Conservation (phyloP, 2,888 invertebrate species). For the Sesia bembeciformis region DNA sequence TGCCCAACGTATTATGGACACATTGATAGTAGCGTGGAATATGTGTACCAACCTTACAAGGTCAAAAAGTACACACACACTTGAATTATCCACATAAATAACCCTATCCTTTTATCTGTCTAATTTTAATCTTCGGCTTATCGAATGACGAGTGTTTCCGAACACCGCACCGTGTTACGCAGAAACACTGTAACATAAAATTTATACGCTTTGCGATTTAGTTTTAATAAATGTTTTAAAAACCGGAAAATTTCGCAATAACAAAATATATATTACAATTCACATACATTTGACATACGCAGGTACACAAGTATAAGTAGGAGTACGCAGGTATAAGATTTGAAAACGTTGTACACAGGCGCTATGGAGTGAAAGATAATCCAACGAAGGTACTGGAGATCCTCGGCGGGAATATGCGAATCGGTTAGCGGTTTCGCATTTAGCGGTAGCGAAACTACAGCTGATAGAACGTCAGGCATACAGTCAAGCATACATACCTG, state of each 20-base stretch:
- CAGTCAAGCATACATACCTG: constrained; percentile 1
- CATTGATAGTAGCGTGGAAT: not conserved
- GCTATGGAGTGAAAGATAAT: no score
- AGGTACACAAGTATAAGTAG: no score
- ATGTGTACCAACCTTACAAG: constrained; percentile 1
- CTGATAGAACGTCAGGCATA: constrained; percentile 4
- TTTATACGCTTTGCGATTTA: no score
- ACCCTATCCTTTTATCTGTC: not conserved
- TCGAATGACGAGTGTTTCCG: not conserved
- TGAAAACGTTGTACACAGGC: no score
- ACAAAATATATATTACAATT: no score
- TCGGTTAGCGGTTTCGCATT: not conserved
- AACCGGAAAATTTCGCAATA: no score
- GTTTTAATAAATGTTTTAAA: no score
- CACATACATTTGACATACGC: no score
- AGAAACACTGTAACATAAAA: no score
- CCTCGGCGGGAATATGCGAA: not conserved
- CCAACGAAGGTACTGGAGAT: no score
- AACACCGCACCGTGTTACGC: no score
- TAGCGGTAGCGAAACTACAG: constrained; percentile 2
- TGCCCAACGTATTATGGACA: not conserved
- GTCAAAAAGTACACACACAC: not conserved
- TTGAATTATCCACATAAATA: not conserved
- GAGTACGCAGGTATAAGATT: no score
- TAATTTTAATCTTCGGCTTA: not conserved